A percentile compares a stretch with the other conserved stretches of the same genome.
These are phyloP conservation scores for Volucella inanis DNA, from an alignment of 2,888 invertebrate genomes.

Conservation along the genomic window DNA sequence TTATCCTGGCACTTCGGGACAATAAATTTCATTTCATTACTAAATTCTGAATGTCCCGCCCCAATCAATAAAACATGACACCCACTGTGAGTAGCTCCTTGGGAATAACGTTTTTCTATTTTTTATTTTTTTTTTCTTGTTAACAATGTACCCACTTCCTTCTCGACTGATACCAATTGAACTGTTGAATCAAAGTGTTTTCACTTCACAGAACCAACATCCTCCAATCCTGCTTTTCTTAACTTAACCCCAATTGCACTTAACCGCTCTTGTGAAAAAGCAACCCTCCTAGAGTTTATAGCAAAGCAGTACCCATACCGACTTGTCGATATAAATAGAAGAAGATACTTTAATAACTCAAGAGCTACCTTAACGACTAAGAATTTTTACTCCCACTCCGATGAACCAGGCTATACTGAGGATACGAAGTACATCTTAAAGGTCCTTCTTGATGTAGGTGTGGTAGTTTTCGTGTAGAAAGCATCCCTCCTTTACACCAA, in stretches of 20 bases:
- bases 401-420: conserved; percentile 27
- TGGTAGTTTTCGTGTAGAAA: conserved; percentile 36
- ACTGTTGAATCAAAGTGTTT: conserved; percentile 64
- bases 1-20: too few relatives aligned
- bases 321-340: conserved; percentile 11
- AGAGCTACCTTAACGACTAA: conserved; percentile 47
- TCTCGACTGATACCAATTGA: conserved; percentile 55
- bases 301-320: conserved; percentile 11
- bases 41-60: conserved; percentile 38
- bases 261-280: conserved; percentile 34
- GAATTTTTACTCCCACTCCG: conserved; percentile 5
- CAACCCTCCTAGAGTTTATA: conserved; percentile 56
- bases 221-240: conserved; percentile 52
- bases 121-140: too few relatives aligned
- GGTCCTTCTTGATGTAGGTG: conserved; percentile 19
- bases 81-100: conserved; percentile 2
- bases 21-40: conserved; percentile 17
- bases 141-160: background rate
- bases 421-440: conserved; percentile 16
- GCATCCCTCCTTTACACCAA: background rate
- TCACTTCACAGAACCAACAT: conserved; percentile 57
- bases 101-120: background rate
- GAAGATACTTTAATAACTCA: conserved; percentile 56
- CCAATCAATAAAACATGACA: conserved; percentile 63
- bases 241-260: conserved; percentile 64